Percentiles rank a stretch among this genome's conserved stretches.
phyloP scores from a whole-genome alignment of 2,888 invertebrate genomes.

The Steinernema hermaphroditum region DNA sequence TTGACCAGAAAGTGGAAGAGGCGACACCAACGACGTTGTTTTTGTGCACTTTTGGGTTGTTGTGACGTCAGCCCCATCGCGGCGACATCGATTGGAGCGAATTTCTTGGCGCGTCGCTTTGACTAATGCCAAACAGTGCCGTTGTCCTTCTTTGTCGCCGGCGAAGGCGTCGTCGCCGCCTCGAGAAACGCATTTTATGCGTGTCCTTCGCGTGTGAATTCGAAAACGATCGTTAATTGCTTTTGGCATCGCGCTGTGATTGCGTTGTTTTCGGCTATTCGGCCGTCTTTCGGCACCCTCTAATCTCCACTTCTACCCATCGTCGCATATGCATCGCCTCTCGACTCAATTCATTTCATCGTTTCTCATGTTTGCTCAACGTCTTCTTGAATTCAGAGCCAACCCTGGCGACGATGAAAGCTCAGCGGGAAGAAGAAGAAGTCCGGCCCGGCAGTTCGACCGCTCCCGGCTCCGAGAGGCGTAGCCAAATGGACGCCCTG shows the following conservation, averaged over 20 bases:
- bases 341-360: neutral
- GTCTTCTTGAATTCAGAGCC: neutral
- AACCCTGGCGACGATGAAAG: neutral
- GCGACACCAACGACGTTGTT: neutral
- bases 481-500: conserved; percentile 14
- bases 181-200: neutral
- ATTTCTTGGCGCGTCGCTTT: neutral
- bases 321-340: neutral
- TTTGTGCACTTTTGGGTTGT: conserved; percentile 7
- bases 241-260: neutral
- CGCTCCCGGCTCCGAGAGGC: too few species aligned
- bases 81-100: neutral
- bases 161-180: neutral
- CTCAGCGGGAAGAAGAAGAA: neutral
- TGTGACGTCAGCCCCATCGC: neutral
- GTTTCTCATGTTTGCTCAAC: conserved; percentile 8
- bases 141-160: too few species aligned
- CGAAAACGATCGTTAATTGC: conserved; percentile 10
- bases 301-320: neutral
- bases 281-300: neutral
- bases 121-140: neutral
- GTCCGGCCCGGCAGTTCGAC: too few species aligned
- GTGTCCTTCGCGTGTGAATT: neutral
- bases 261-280: neutral
- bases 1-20: neutral